Base-by-base conservation (phyloP, 1,140 invertebrate genomes). In the Drosophila sechellia region DNA sequence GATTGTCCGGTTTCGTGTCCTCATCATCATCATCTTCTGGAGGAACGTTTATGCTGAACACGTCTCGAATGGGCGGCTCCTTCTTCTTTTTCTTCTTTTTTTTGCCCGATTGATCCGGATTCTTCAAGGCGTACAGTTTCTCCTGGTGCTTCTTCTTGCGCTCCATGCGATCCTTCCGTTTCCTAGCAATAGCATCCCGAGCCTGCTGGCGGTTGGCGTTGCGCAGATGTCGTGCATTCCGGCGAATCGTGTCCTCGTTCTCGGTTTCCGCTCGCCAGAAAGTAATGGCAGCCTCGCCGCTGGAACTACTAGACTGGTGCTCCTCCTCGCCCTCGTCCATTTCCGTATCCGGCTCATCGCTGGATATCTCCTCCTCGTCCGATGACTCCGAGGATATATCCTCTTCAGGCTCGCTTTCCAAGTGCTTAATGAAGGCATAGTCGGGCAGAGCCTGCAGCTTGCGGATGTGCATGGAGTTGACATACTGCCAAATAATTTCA, bases 391-490 rank as follows among this genome's bases (percentile, higher is more conserved):
- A 77, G 6, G 56, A 59, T 5, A 76, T 46, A 22, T 73, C 70
- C 20, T 45, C 8, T 0, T 66, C 49, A 5, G 40, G 31, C 4
- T 81, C 60, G n/a, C 52, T 58, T 2, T 64, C 49, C 5, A 74
- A 8, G 22, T 66, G 46, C 13, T 73, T 61, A 2, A 34, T 4
- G 25, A 86, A 81, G 4, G 53, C 50, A 0, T 37, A 12, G 0
- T 72, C 74, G 17, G 59, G 46, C 35, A 87, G 34, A 0, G 68
- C 52, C 12, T 86, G 74, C 56, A 86, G 63, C 13, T 46, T 46
- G n/a, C 56, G 63, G 17, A 84, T 61, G 20, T 81, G 81, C 27
- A 86, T 48, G 6, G 61, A 56, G 8, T 4, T 42, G 5, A 86
- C 54, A 43, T 13, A 25, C 8, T 73, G 66, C 31, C 69, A 58